Conservation (phyloP, 23 tunicate genomes). For the Ascidia mentula region DNA sequence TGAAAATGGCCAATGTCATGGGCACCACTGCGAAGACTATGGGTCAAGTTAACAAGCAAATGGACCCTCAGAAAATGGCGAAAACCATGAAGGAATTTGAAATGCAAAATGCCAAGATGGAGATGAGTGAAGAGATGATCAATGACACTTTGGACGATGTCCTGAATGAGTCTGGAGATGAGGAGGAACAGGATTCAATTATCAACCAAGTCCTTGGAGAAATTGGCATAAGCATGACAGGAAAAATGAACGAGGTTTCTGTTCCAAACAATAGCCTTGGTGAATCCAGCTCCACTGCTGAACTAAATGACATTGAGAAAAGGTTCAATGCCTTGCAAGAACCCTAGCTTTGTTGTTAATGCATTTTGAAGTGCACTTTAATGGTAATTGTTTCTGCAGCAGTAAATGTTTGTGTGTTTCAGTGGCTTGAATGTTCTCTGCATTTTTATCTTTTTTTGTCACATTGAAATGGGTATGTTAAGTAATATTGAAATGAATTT, state of each 20-base stretch:
- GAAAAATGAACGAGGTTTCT: constrained; percentile 55
- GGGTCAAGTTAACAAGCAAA: constrained; percentile 84
- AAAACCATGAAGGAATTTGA: constrained; percentile 93
- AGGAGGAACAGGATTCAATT: constrained; percentile 94
- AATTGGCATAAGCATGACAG: constrained; percentile 89
- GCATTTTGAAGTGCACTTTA: neutral
- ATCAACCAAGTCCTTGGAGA: constrained; percentile 93
- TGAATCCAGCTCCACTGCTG: constrained; percentile 22
- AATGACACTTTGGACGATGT: constrained; percentile 88
- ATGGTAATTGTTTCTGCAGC: neutral
- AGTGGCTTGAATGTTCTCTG: too few species aligned
- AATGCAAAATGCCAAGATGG: constrained; percentile 83
- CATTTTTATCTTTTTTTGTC: too few species aligned
- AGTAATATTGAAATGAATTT: too few species aligned
- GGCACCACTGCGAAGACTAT: constrained; percentile 95
- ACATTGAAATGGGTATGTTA: too few species aligned
- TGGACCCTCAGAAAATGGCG: constrained; percentile 93
- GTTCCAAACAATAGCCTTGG: constrained; percentile 40
- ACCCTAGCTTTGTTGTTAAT: neutral
- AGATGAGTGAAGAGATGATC: constrained; percentile 97
- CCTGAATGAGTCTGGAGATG: constrained; percentile 89
- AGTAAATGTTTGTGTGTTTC: too few species aligned
- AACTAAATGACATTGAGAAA: constrained; percentile 68
- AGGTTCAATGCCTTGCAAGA: constrained; percentile 66
- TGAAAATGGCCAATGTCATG: constrained; percentile 99